These are phyloP conservation scores for Eulemur rufifrons DNA, from an alignment of 2,113 vertebrate genomes.

Conservation along the genomic window DNA sequence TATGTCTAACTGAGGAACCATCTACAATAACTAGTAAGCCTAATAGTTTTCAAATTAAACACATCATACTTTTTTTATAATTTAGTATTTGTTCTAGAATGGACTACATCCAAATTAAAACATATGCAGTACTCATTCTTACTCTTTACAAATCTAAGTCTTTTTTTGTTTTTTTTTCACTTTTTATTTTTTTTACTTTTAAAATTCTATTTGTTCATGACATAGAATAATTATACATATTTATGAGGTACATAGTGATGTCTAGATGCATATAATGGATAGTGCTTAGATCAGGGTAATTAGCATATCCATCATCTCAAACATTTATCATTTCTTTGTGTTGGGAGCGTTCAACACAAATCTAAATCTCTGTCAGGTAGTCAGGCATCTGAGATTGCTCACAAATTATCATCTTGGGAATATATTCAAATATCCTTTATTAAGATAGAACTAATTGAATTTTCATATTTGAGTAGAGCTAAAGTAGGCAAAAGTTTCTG, in stretches of 20 bases:
- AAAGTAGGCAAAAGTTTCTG: not conserved
- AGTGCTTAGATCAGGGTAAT: not conserved
- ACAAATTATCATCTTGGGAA: not conserved
- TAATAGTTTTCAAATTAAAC: not conserved
- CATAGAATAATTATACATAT: not conserved
- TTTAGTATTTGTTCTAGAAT: constrained; percentile 15
- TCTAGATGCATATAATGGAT: not conserved
- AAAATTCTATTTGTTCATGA: not conserved
- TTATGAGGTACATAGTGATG: not conserved
- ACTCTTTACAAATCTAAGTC: not conserved
- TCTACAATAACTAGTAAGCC: not conserved
- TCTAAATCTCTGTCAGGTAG: not conserved
- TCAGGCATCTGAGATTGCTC: not conserved
- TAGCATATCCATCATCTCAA: not conserved
- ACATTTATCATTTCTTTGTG: not conserved
- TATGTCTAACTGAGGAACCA: not conserved
- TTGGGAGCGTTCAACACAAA: not conserved
- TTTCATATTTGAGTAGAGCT: not conserved
- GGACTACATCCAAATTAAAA: not conserved
- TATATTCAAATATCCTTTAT: constrained; percentile 14
- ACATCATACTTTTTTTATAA: not conserved
- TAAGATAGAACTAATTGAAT: not conserved
- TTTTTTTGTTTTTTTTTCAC: not conserved
- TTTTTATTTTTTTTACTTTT: not conserved
- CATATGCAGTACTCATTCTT: not conserved